Evolutionary conservation across 2,888 invertebrate genomes (phyloP).

Genomic region (Aphidius colemani): DNA sequence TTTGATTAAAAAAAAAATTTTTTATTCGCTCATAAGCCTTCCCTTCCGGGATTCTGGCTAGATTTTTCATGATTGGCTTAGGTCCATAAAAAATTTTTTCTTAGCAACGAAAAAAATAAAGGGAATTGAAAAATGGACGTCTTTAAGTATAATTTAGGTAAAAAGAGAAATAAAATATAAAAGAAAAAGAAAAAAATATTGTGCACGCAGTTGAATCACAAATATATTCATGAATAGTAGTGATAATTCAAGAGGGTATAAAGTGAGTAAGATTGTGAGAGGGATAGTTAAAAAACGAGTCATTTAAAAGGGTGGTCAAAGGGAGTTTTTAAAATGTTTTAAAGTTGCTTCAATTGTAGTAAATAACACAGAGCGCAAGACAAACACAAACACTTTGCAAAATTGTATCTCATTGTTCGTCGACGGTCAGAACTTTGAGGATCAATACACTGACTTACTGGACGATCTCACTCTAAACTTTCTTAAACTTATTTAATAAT

Average conservation of each 20-base stretch:
- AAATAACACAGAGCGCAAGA: slow-evolving; percentile 28
- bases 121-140: too few relatives aligned
- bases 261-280: slow-evolving; percentile 2
- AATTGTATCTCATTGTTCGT: slow-evolving; percentile 60
- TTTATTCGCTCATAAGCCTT: too few relatives aligned
- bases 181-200: too few relatives aligned
- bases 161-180: too few relatives aligned
- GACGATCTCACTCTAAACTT: slow-evolving; percentile 27
- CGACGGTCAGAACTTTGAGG: slow-evolving; percentile 48
- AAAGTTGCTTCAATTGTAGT: slow-evolving; percentile 33
- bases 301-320: slow-evolving; percentile 15
- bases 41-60: too few relatives aligned
- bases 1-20: too few relatives aligned
- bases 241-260: slow-evolving; percentile 5
- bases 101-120: too few relatives aligned
- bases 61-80: too few relatives aligned
- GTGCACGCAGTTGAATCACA: too few relatives aligned
- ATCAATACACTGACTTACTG: slow-evolving; percentile 44
- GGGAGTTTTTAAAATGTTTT: not conserved
- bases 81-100: too few relatives aligned
- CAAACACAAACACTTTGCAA: slow-evolving; percentile 39
- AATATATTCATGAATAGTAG: too few relatives aligned
- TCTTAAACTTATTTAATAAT: slow-evolving; percentile 15
- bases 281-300: slow-evolving; percentile 17
- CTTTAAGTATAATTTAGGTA: too few relatives aligned